Percentiles rank a stretch among this genome's conserved stretches.
Conservation (phyloP, 1,140 invertebrate genomes). For the Drosophila rufa region DNA sequence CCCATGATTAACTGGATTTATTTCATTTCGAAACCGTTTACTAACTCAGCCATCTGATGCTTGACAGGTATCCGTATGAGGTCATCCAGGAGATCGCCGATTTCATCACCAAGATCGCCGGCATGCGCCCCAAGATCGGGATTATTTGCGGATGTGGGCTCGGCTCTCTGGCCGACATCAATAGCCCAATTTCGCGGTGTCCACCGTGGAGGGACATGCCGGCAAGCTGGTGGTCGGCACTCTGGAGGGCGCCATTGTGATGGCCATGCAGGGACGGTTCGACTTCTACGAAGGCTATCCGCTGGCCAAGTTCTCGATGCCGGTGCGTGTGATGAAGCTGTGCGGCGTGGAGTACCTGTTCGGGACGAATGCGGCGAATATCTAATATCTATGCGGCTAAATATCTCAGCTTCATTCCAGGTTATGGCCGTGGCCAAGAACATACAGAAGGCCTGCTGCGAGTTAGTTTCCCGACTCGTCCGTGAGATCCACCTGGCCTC, state of each 20-base stretch:
- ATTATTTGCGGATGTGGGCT: slow-evolving; percentile 98
- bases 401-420: background rate
- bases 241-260: slow-evolving; percentile 90
- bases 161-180: slow-evolving; percentile 92
- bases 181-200: slow-evolving; percentile 96
- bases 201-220: slow-evolving; percentile 95
- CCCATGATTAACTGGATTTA: background rate
- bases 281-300: slow-evolving; percentile 98
- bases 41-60: background rate
- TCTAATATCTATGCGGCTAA: no score
- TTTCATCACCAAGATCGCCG: slow-evolving; percentile 90
- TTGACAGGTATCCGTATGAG: slow-evolving; percentile 89
- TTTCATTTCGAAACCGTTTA: background rate
- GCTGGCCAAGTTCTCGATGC: slow-evolving; percentile 93
- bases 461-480: slow-evolving; percentile 73
- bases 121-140: slow-evolving; percentile 93
- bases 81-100: slow-evolving; percentile 91
- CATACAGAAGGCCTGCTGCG: slow-evolving; percentile 86
- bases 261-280: slow-evolving; percentile 98
- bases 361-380: slow-evolving; percentile 97
- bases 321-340: slow-evolving; percentile 97
- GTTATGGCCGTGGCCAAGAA: slow-evolving; percentile 93
- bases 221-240: slow-evolving; percentile 96
- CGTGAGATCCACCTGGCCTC: slow-evolving; percentile 53
- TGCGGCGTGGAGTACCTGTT: slow-evolving; percentile 94